Evolutionary conservation across 2,113 vertebrate species (phyloP), one percentile per base, ranked within the genome.

Genomic region (Chrysemys picta): DNA sequence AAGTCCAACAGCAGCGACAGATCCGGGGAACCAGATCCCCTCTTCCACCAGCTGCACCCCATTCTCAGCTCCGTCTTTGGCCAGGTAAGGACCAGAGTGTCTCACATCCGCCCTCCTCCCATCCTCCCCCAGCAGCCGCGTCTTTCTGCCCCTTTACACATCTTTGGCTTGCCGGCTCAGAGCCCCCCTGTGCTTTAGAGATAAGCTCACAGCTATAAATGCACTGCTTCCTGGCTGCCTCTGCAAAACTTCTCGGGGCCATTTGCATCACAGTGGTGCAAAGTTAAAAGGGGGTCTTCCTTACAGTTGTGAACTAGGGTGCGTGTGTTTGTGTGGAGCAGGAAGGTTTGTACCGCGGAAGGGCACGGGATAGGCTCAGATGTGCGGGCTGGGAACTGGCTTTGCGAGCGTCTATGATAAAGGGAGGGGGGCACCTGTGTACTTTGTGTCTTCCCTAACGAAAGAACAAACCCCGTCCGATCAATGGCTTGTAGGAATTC

Each of bases 61-160:
- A 99, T 99, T 97, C 99, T 99, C 89, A 99, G 98, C 98, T 99
- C 99, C 47, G 99, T 99, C 94, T 99, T 99, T 87, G 99, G 99
- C 53, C 99, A 99, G 99, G 99, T 99, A 99, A 99, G 98, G 92
- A 94, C 96, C 96, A 91, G 97, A 97, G 97, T 96, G 95, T 92
- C 94, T 47, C 59, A 29, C 80, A 50, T 19, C 83, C 88, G 94
- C 90, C 95, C 72, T 75, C 35, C 91, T 85, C 93, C 85, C 35
- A 85, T 91, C 86, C 92, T 79, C 50, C 12, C 80, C 76, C 52
- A 49, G 52, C 84, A 84, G 59, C 52, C 84, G 84, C 78, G 52
- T 80, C 53, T 80, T 81, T 50, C 90, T 21, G 42, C 72, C 24
- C 83, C 76, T 65, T 81, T 84, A 1, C 49, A 59, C 87, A 81